Conservation (phyloP, 1,140 invertebrate species). For the Hycleus phaleratus region DNA sequence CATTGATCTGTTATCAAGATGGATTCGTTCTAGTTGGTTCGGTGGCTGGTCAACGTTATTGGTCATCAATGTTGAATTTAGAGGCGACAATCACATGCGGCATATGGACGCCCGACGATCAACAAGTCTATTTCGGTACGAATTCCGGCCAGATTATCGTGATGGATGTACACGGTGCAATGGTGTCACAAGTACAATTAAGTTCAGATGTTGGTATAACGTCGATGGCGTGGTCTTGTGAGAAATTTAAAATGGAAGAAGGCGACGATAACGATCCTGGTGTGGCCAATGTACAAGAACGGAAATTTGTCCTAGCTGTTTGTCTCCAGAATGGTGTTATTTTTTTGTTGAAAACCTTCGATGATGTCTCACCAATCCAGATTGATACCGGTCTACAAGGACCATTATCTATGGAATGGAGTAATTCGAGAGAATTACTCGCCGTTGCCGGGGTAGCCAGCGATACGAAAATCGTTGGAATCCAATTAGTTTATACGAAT, state of each 20-base stretch:
- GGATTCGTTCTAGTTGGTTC: slow-evolving; percentile 94
- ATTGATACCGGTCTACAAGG: slow-evolving; percentile 72
- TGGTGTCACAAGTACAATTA: slow-evolving; percentile 85
- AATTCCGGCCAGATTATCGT: slow-evolving; percentile 88
- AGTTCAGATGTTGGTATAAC: slow-evolving; percentile 72
- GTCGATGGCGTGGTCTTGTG: slow-evolving; percentile 92
- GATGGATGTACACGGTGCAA: slow-evolving; percentile 92
- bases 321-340: slow-evolving; percentile 83
- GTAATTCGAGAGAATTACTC: slow-evolving; percentile 84
- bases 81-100: slow-evolving; percentile 92
- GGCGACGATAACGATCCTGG: slow-evolving; percentile 61
- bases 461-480: slow-evolving; percentile 36
- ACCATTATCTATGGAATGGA: slow-evolving; percentile 87
- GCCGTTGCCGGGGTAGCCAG: slow-evolving; percentile 75
- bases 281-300: slow-evolving; percentile 23
- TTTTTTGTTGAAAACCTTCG: slow-evolving; percentile 81
- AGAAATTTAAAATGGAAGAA: slow-evolving; percentile 98
- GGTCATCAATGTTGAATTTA: slow-evolving; percentile 94
- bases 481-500: slow-evolving; percentile 43
- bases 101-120: slow-evolving; percentile 96
- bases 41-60: slow-evolving; percentile 93
- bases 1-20: slow-evolving; percentile 96
- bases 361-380: slow-evolving; percentile 82
- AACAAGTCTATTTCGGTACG: slow-evolving; percentile 94
- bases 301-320: slow-evolving; percentile 73